Conservation (phyloP, 2,888 invertebrate genomes). For the Oithona nana region DNA sequence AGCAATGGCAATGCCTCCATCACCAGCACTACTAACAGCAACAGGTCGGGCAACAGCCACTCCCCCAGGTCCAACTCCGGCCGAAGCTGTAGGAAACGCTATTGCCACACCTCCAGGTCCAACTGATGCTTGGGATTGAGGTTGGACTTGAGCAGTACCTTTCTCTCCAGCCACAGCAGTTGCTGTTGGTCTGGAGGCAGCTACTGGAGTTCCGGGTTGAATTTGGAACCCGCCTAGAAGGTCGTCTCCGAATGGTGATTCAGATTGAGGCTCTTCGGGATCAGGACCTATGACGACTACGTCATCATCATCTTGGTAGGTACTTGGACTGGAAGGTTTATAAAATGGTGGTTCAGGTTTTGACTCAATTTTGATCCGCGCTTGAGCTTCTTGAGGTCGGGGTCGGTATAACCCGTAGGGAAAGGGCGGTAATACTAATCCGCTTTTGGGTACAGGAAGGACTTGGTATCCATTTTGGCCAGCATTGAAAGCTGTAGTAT, state of each 20-base stretch:
- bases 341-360: no score
- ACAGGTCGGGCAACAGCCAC: conserved; percentile 18
- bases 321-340: background rate
- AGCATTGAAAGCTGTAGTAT: background rate
- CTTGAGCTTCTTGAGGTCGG: no score
- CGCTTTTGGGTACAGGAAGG: background rate
- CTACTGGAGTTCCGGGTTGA: conserved; percentile 27
- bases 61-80: conserved; percentile 47
- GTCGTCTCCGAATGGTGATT: no score
- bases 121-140: conserved; percentile 36
- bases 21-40: background rate
- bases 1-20: conserved; percentile 6
- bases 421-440: background rate
- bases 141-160: conserved; percentile 33
- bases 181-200: conserved; percentile 34
- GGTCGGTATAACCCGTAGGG: background rate
- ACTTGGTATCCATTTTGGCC: background rate
- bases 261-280: no score
- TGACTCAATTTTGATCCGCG: background rate
- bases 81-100: conserved; percentile 48
- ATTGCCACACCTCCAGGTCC: conserved; percentile 49
- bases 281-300: background rate
- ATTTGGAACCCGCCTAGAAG: background rate
- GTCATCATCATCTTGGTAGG: background rate
- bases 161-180: conserved; percentile 34